Percentiles rank a stretch among this genome's conserved stretches.
Evolutionary conservation across 2,113 vertebrate genomes (phyloP).

Genomic region (Calonectris borealis): DNA sequence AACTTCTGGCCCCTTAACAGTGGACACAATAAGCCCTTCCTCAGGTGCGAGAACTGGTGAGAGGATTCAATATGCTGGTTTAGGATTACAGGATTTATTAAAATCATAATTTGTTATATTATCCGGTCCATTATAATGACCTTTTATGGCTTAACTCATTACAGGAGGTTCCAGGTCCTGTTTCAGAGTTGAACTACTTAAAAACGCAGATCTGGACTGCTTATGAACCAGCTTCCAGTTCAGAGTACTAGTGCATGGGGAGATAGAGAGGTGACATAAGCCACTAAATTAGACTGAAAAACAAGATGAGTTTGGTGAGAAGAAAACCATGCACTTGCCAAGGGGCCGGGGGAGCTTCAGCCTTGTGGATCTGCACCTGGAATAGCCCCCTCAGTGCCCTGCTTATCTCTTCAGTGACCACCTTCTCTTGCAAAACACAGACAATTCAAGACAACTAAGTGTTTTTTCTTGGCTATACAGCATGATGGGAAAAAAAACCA

Average conservation of each 20-base stretch:
- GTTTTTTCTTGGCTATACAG: background rate
- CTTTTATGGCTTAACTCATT: background rate
- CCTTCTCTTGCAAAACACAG: background rate
- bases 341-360: background rate
- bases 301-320: background rate
- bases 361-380: fast-evolving
- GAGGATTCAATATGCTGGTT: background rate
- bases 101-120: background rate
- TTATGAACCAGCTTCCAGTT: too few relatives aligned
- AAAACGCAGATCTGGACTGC: background rate
- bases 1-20: too few relatives aligned
- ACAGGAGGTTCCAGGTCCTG: background rate
- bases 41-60: background rate
- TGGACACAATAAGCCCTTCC: background rate
- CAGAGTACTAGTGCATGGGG: background rate
- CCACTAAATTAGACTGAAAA: background rate
- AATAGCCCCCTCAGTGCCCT: background rate
- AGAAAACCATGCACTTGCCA: background rate
- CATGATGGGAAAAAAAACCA: fast-evolving
- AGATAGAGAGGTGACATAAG: background rate
- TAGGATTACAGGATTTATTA: background rate
- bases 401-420: background rate
- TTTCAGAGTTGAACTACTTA: background rate
- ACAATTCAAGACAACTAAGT: background rate
- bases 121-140: background rate